phyloP scores from a whole-genome alignment of 2,113 vertebrate species.

The Mus pahari region DNA sequence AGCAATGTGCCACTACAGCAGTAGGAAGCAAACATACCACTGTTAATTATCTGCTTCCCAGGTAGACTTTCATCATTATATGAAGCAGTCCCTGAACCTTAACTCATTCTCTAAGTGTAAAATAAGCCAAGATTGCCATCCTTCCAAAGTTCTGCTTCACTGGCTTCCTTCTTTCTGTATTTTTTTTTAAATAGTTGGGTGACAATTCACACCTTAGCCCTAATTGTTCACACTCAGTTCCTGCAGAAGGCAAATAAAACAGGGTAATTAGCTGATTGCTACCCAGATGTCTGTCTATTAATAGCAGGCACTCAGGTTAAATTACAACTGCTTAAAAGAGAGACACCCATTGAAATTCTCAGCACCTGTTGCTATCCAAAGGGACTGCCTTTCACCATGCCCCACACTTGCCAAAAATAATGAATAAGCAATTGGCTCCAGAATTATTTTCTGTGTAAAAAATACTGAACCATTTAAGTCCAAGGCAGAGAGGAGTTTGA shows the following conservation, averaged over 20 bases:
- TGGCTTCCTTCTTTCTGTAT: background rate
- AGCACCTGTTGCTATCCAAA: slow-evolving; percentile 36
- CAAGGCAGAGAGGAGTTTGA: background rate
- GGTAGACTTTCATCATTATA: background rate
- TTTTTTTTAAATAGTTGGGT: background rate
- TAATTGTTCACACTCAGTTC: background rate
- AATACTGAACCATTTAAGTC: background rate
- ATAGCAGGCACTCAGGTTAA: slow-evolving; percentile 37
- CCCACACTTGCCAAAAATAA: background rate
- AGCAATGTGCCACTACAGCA: background rate
- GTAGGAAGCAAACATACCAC: background rate
- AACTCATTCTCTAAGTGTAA: background rate
- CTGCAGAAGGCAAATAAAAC: slow-evolving; percentile 59
- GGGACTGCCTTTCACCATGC: background rate
- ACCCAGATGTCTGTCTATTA: background rate
- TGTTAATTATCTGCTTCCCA: background rate
- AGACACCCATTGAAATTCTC: background rate
- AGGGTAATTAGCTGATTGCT: slow-evolving; percentile 52
- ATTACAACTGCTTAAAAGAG: slow-evolving; percentile 4
- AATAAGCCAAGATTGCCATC: background rate
- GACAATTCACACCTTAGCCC: background rate
- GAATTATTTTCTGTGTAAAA: background rate
- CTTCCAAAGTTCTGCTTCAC: background rate
- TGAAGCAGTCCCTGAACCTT: background rate
- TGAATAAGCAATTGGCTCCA: background rate